Conservation (phyloP, 1,140 invertebrate species). For the Tetranychus urticae region DNA sequence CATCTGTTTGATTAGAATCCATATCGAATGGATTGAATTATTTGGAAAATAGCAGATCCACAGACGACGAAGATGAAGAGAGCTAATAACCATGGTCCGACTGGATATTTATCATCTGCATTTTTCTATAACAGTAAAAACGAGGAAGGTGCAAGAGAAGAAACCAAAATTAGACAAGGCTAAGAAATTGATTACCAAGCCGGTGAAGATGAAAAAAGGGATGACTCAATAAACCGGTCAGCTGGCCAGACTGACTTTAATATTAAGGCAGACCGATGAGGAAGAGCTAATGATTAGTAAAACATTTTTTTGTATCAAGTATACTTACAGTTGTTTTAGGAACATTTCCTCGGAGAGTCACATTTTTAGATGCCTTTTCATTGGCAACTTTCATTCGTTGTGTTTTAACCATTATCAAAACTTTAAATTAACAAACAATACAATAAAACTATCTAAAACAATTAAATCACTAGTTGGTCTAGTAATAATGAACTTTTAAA, state of each 20-base stretch:
- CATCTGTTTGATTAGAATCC: background rate
- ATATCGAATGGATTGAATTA: background rate
- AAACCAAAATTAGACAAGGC: background rate
- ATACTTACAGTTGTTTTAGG: constrained; percentile 74
- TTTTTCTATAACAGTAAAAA: constrained; percentile 43
- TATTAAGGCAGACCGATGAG: no score
- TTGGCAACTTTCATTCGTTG: constrained; percentile 95
- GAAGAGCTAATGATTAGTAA: no score
- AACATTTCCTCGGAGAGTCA: constrained; percentile 80
- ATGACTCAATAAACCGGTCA: no score
- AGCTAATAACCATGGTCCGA: constrained; percentile 84
- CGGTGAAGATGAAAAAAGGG: no score
- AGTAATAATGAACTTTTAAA: no score
- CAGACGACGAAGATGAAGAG: constrained; percentile 95
- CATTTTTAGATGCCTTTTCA: constrained; percentile 91
- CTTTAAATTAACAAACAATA: background rate
- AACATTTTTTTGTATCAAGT: no score
- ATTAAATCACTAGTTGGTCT: no score
- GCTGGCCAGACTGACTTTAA: no score
- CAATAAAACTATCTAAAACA: no score
- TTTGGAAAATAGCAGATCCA: constrained; percentile 87
- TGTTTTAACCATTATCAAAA: background rate
- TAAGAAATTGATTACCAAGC: no score
- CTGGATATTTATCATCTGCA: constrained; percentile 71
- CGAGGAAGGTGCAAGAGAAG: background rate